A percentile compares a stretch with the other conserved stretches of the same genome.
These are phyloP conservation scores for Phrynosoma platyrhinos DNA, from an alignment of 2,113 vertebrate species.

Conservation along the genomic window DNA sequence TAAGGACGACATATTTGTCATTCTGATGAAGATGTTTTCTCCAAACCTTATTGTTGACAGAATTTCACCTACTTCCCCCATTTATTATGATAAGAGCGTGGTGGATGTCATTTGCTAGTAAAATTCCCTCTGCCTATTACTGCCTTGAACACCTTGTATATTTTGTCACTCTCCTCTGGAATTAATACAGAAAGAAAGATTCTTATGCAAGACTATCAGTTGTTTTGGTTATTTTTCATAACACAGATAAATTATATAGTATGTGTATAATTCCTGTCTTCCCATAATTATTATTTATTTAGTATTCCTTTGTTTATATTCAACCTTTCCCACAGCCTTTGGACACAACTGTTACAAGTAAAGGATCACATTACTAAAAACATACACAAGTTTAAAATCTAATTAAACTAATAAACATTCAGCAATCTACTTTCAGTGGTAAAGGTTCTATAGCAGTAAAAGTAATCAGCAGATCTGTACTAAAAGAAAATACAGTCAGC, in stretches of 20 bases:
- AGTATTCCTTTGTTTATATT: too few species aligned
- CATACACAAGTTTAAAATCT: too few species aligned
- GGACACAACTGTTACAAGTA: too few species aligned
- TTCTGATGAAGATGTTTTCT: slow-evolving; percentile 71
- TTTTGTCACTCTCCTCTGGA: slow-evolving; percentile 61
- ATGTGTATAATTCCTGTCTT: too few species aligned
- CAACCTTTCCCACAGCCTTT: too few species aligned
- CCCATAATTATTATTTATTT: too few species aligned
- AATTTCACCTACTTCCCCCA: slow-evolving; percentile 66
- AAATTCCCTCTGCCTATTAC: slow-evolving; percentile 66
- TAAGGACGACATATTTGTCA: slow-evolving; percentile 69
- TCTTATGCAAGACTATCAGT: too few species aligned
- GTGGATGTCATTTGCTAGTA: slow-evolving; percentile 68
- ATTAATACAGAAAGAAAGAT: slow-evolving; percentile 40
- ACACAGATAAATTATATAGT: too few species aligned
- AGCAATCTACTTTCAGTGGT: too few species aligned
- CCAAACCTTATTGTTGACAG: slow-evolving; percentile 70
- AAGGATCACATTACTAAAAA: too few species aligned
- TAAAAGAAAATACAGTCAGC: not conserved
- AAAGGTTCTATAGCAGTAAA: not conserved
- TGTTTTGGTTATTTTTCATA: too few species aligned
- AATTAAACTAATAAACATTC: too few species aligned
- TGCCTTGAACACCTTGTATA: slow-evolving; percentile 43
- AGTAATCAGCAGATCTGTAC: not conserved
- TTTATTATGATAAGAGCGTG: slow-evolving; percentile 76